phyloP scores from a whole-genome alignment of 1,140 invertebrate species.

The Kradibia gibbosae region DNA sequence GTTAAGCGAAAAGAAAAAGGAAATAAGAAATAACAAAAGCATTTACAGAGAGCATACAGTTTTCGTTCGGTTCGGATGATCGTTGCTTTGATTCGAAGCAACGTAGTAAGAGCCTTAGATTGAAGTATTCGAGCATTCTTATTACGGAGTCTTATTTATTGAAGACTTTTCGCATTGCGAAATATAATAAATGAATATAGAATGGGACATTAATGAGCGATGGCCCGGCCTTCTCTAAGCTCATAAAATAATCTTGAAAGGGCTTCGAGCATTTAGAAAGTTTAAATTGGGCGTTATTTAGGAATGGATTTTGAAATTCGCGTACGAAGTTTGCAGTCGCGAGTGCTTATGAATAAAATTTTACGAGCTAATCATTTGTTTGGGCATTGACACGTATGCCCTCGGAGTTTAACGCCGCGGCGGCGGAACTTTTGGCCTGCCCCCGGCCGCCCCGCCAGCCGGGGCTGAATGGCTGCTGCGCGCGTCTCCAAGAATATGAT shows the following conservation, averaged over 20 bases:
- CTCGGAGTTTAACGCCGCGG: not conserved
- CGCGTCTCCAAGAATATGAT: not conserved
- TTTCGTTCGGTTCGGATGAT: not conserved
- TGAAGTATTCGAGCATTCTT: not conserved
- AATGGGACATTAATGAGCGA: no score
- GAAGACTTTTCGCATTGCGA: not conserved
- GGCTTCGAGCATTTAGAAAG: not conserved
- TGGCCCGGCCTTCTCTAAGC: no score
- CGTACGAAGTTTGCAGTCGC: not conserved
- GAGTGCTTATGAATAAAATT: conserved; percentile 12
- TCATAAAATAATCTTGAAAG: no score
- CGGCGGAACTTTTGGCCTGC: not conserved
- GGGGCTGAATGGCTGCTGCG: not conserved
- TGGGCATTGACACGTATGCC: not conserved
- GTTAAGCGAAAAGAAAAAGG: no score
- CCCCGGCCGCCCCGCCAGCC: no score
- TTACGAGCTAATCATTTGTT: not conserved
- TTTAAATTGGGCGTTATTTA: not conserved
- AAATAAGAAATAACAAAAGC: no score
- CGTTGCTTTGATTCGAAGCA: not conserved
- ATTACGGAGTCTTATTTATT: not conserved
- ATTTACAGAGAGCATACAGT: not conserved
- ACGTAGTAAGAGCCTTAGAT: not conserved
- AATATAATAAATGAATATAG: no score
- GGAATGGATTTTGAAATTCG: not conserved